Conservation (phyloP, 2,888 invertebrate species). For the Tachina lurida region DNA sequence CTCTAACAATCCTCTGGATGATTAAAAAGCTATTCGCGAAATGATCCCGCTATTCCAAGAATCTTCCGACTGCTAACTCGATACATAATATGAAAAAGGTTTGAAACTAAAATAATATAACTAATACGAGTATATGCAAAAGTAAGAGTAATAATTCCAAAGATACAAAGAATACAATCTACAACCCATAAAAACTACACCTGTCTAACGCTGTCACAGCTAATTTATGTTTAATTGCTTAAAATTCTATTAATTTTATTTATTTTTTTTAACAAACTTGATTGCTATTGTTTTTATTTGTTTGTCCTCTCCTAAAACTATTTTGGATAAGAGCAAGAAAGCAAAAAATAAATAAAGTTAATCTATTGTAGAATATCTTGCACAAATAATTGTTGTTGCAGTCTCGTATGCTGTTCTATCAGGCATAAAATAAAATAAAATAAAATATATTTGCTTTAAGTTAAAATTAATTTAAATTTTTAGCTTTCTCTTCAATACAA, state of each 20-base stretch:
- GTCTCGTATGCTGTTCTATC: conserved; percentile 26
- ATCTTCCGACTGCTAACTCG: no score
- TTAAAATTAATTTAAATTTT: conserved; percentile 16
- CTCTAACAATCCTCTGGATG: no score
- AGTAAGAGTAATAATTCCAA: conserved; percentile 20
- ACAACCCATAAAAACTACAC: conserved; percentile 51
- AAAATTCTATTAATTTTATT: conserved; percentile 4
- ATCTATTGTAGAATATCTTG: conserved; percentile 51
- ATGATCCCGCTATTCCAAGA: no score
- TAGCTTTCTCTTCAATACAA: conserved; percentile 26
- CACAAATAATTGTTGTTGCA: background rate
- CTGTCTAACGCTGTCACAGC: conserved; percentile 63
- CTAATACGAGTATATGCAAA: background rate
- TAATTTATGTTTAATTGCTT: conserved; percentile 62
- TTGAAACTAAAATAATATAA: background rate
- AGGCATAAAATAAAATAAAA: conserved; percentile 20
- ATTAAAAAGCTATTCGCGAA: no score
- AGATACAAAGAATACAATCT: conserved; percentile 8
- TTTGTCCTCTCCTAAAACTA: conserved; percentile 37
- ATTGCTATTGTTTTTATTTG: conserved; percentile 30
- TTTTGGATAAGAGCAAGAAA: conserved; percentile 41
- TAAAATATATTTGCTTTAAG: background rate
- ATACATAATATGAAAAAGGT: background rate
- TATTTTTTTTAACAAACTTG: conserved; percentile 19
- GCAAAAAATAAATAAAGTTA: conserved; percentile 35